Conservation (phyloP, 2,113 vertebrate genomes). For the Hystrix brachyura region DNA sequence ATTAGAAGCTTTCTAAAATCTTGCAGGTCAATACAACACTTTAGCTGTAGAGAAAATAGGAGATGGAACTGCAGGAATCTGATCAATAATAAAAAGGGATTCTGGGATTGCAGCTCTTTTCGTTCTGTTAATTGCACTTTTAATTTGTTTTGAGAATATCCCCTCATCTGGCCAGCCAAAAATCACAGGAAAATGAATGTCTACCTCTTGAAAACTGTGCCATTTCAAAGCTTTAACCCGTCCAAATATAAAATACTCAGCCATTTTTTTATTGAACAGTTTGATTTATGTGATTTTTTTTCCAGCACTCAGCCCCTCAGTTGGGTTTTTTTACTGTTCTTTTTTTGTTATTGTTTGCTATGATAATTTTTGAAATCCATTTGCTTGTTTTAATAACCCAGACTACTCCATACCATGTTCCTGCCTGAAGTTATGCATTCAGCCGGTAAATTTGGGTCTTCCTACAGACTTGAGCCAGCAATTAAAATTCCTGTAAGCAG, state of each 20-base stretch:
- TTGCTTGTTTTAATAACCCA: constrained; percentile 34
- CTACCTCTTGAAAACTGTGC: not conserved
- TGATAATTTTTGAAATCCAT: constrained; percentile 48
- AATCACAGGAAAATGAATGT: not conserved
- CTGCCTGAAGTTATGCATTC: not conserved
- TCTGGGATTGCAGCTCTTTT: constrained; percentile 7
- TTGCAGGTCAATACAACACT: constrained; percentile 4
- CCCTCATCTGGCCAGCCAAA: not conserved
- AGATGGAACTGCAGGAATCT: constrained; percentile 34
- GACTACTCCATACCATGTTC: not conserved
- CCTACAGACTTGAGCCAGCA: constrained; percentile 28
- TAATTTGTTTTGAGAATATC: constrained; percentile 19
- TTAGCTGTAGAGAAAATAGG: constrained; percentile 54
- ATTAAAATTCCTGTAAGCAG: not conserved
- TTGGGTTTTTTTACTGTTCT: constrained; percentile 49
- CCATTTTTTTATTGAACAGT: constrained; percentile 52
- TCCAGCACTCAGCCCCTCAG: not conserved
- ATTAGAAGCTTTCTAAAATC: constrained; percentile 57
- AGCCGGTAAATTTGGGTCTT: constrained; percentile 39
- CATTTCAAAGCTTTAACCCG: not conserved
- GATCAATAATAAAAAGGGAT: constrained; percentile 64
- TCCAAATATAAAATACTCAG: constrained; percentile 62
- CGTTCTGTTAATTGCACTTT: constrained; percentile 31
- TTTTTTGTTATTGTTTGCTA: not conserved
- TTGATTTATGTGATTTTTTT: constrained; percentile 51